Base-by-base conservation (phyloP, 2,113 vertebrate species). In the Macrotus californicus region DNA sequence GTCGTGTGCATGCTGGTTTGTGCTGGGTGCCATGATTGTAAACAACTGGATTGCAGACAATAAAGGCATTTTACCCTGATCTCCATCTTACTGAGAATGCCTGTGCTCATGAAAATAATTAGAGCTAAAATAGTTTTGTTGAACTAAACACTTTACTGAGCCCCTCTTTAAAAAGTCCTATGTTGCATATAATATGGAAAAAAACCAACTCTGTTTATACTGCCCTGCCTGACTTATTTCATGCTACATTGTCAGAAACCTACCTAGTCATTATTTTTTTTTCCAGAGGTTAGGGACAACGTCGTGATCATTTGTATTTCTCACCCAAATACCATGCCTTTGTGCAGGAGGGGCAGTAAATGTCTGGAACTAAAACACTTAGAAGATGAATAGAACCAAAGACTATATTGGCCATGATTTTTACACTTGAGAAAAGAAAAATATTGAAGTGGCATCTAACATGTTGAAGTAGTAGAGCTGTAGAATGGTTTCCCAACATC, bases 31-130 rank as follows among this genome's bases (percentile, higher is more conserved):
- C 39, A 24, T 66, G 9, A 43, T 16, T 73, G 29, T 36, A 79
- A 61, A 93, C 29, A 81, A 8, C 79, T 73, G 75, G 2, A 39
- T 12, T 86, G 41, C 36, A 79, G 75, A 73, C 41, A 88, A 50
- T 73, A 31, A 67, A 80, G 9, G 9, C 7, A 77, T 87, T 93
- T 93, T 84, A 69, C 31, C 43, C 2, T 87, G 43, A n/a, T 31
- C 56, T 43, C 1, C 15, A n/a, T 66, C 64, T 85, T 82, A 72
- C 14, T 83, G 31, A 16, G 13, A 83, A 87, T 82, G 15, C 13
- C 22, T 76, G 12, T 83, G 19, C n/a, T 89, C 73, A 84, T 70
- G 52, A 80, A 86, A 94, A 87, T 87, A 86, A 91, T 46, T 83
- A 75, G 52, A 18, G 8, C 83, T 94, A 46, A 82, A 50, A 24